Base-by-base conservation (phyloP, 2,113 vertebrate species). In the Galemys pyrenaicus region DNA sequence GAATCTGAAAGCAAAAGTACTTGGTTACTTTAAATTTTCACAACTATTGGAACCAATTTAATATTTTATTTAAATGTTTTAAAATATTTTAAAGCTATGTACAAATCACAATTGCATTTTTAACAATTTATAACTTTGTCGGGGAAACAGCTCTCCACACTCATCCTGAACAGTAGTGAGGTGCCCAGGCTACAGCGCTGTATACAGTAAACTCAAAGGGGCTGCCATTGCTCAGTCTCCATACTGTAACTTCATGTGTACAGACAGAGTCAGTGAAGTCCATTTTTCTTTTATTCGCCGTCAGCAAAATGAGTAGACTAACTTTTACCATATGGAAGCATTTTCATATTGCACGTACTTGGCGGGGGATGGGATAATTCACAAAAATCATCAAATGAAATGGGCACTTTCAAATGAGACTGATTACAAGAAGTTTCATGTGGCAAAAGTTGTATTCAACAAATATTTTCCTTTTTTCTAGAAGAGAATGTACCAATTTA, bases 321-420 rank as follows among this genome's bases (percentile, higher is more conserved):
- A 82, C 37, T 92, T 93, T 83, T 54, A 80, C 62, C 96, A 96
- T 95, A 95, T 95, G 96, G 95, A 96, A 96, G 54, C 74, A 77
- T 96, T 97, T 97, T 96, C 87, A 92, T 71, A 87, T 82, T 75
- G 79, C 82, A 93, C 91, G 74, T 71, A 82, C 88, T 88, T 71
- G 54, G 2, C 37, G n/a, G 17, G 37, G 35, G 37, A 39, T 30
- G 77, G 64, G 87, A 91, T 65, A 88, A 95, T 94, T 91, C 96
- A 73, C 86, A 94, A 97, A 96, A 91, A 71, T 70, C 79, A 80
- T 89, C 67, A 80, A 94, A 74, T 77, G 86, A 95, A 96, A 96
- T 68, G 60, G 80, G 80, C 28, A 96, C 89, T 96, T 96, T 96
- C 79, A 94, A 94, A 93, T 77, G 58, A 91, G 35, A 79, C 82